phyloP scores from a whole-genome alignment of 2,113 vertebrate species.

The Chlorodrepanis virens region DNA sequence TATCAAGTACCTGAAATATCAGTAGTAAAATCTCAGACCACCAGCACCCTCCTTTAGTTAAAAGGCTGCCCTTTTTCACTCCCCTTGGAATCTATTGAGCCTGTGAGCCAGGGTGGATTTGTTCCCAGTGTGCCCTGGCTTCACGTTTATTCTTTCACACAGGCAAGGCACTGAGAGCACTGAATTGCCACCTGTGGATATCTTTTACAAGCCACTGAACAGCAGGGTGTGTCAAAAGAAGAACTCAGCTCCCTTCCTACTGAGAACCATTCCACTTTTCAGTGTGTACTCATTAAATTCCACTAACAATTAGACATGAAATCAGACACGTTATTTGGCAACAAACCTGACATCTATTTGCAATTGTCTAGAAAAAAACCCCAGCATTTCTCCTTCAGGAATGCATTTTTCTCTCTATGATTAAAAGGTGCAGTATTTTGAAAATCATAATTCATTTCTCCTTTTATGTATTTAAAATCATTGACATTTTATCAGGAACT shows the following conservation, averaged over 20 bases:
- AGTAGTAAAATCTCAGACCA: background rate
- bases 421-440: background rate
- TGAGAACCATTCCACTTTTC: background rate
- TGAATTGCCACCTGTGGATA: background rate
- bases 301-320: slow-evolving; percentile 22
- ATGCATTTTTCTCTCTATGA: background rate
- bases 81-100: background rate
- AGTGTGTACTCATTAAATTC: slow-evolving; percentile 39
- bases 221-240: background rate
- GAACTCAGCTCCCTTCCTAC: background rate
- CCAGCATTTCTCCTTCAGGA: background rate
- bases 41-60: background rate
- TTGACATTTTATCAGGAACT: background rate
- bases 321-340: slow-evolving; percentile 13
- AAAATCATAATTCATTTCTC: background rate
- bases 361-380: background rate
- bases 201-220: background rate
- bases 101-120: background rate
- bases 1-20: background rate
- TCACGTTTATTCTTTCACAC: background rate
- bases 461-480: background rate
- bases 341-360: background rate
- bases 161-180: background rate
- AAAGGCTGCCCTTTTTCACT: background rate
- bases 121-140: background rate